phyloP scores from a whole-genome alignment of 2,888 invertebrate species.

The Epirrita christyi region DNA sequence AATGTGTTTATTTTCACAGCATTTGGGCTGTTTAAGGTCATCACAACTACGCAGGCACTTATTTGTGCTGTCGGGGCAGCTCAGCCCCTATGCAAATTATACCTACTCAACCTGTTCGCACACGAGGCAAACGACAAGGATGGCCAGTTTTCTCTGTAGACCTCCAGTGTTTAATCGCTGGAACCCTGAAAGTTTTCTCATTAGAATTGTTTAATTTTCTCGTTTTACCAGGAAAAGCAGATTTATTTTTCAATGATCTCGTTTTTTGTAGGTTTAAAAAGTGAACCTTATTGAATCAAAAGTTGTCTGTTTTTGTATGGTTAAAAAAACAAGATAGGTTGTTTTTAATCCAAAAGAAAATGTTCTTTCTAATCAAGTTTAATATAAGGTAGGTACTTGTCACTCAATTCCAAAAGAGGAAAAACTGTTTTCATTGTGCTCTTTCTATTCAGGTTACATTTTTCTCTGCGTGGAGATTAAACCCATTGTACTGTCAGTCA shows the following conservation, averaged over 20 bases:
- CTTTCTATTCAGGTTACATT: slow-evolving; percentile 60
- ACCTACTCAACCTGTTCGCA: slow-evolving; percentile 26
- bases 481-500: slow-evolving; percentile 76
- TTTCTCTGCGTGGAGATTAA: slow-evolving; percentile 72
- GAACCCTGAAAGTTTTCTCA: slow-evolving; percentile 56
- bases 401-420: slow-evolving; percentile 29
- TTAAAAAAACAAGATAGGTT: background rate
- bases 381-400: slow-evolving; percentile 15
- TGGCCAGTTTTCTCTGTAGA: slow-evolving; percentile 40
- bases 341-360: background rate
- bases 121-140: slow-evolving; percentile 15
- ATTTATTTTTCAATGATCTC: slow-evolving; percentile 17
- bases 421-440: slow-evolving; percentile 37
- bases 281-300: slow-evolving; percentile 6
- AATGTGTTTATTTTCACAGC: slow-evolving; percentile 53
- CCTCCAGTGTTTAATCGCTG: slow-evolving; percentile 52
- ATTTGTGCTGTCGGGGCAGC: slow-evolving; percentile 1
- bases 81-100: slow-evolving; percentile 33
- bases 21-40: slow-evolving; percentile 39
- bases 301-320: background rate
- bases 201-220: slow-evolving; percentile 58
- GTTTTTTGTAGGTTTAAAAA: slow-evolving; percentile 10
- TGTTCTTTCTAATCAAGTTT: background rate
- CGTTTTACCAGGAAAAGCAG: slow-evolving; percentile 42
- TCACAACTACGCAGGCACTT: slow-evolving; percentile 21